A percentile compares a stretch with the other conserved stretches of the same genome.
These are phyloP conservation scores for Diadromus collaris DNA, from an alignment of 2,888 invertebrate genomes.

Conservation along the genomic window DNA sequence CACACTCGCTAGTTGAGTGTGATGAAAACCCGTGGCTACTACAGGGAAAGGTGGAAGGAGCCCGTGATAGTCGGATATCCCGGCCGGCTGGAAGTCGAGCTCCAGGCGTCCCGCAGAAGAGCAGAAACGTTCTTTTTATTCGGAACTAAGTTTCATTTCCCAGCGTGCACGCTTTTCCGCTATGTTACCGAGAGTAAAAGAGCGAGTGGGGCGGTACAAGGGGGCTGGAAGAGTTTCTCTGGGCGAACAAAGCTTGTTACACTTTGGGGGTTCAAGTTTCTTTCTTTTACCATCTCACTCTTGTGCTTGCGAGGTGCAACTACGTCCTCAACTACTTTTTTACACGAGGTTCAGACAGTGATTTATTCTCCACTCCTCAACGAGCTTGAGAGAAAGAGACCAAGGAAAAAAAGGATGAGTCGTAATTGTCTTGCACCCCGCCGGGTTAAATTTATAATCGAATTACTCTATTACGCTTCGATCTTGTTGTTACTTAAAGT, in stretches of 20 bases:
- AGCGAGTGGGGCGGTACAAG: conserved; percentile 14
- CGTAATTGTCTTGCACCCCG: conserved; percentile 34
- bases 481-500: neutral
- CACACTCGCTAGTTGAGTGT: neutral
- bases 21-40: neutral
- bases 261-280: conserved; percentile 53
- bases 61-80: conserved; percentile 26
- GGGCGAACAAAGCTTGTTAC: conserved; percentile 57
- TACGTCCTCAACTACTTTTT: conserved; percentile 42
- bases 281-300: conserved; percentile 41
- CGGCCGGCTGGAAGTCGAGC: conserved; percentile 21
- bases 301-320: conserved; percentile 36
- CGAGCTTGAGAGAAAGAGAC: conserved; percentile 24
- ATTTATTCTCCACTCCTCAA: conserved; percentile 52
- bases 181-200: conserved; percentile 41
- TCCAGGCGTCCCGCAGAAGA: conserved; percentile 4
- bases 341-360: conserved; percentile 49
- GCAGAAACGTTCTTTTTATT: conserved; percentile 30
- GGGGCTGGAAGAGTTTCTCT: conserved; percentile 41
- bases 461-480: conserved; percentile 27
- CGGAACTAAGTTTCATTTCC: conserved; percentile 32
- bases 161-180: conserved; percentile 41
- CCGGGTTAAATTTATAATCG: conserved; percentile 46
- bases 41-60: conserved; percentile 18
- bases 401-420: conserved; percentile 21